Conservation (phyloP, 2,797 vertebrate species). For the Malacoctenus gilli region DNA sequence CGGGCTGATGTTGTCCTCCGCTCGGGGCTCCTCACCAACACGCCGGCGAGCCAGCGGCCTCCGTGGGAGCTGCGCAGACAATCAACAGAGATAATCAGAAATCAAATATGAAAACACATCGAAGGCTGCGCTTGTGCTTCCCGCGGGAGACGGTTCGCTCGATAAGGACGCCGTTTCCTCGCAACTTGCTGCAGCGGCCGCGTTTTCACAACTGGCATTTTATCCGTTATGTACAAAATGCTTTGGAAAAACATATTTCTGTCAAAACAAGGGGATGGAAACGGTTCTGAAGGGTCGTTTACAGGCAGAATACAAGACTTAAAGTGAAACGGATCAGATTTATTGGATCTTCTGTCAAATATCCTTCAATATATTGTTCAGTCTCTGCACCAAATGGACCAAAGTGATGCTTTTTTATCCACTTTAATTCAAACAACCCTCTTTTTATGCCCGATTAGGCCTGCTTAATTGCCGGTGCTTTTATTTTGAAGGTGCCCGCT, state of each 20-base stretch:
- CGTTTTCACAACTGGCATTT: slow-evolving; percentile 15
- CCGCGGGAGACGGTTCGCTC: slow-evolving; percentile 1
- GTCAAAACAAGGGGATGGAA: not conserved
- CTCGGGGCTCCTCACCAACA: slow-evolving; percentile 34
- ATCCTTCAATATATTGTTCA: too few relatives aligned
- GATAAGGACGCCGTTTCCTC: slow-evolving; percentile 13
- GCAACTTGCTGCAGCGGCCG: slow-evolving; percentile 16
- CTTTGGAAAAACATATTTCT: slow-evolving; percentile 9
- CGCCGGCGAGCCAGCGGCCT: slow-evolving; percentile 39
- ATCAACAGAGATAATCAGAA: slow-evolving; percentile 53
- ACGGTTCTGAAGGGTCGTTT: not conserved
- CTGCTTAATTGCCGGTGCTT: too few relatives aligned
- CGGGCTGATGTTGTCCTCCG: not conserved
- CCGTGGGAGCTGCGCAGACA: slow-evolving; percentile 35
- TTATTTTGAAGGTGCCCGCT: too few relatives aligned
- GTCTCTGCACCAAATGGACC: too few relatives aligned
- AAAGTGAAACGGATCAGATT: too few relatives aligned
- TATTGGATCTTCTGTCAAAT: too few relatives aligned
- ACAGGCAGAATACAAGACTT: too few relatives aligned
- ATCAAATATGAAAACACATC: slow-evolving; percentile 32
- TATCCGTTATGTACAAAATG: not conserved
- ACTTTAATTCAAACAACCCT: too few relatives aligned
- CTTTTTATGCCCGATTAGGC: too few relatives aligned
- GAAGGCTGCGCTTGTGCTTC: not conserved
- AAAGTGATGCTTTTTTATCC: too few relatives aligned